Percentiles rank a stretch among this genome's conserved stretches.
Evolutionary conservation across 1,140 invertebrate species (phyloP).

Genomic region (Andrena cerasifolii): DNA sequence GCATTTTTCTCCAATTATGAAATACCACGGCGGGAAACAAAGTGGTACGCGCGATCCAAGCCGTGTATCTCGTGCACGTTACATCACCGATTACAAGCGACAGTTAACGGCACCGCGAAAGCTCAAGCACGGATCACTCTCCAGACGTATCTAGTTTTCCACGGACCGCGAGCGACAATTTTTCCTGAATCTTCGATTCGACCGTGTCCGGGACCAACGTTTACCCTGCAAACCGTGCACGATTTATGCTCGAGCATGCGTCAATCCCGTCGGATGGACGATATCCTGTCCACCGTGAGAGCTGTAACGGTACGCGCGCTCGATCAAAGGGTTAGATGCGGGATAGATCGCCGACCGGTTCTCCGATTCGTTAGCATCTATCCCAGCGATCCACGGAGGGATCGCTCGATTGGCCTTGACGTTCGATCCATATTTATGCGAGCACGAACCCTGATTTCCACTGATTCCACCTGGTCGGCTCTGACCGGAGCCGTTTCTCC

Average conservation of each 20-base stretch:
- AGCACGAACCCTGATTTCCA: conserved; percentile 23
- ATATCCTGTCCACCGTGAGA: conserved; percentile 46
- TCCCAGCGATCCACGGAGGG: conserved; percentile 25
- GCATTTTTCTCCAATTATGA: conserved; percentile 54
- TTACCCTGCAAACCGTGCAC: conserved; percentile 12
- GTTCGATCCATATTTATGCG: conserved; percentile 37
- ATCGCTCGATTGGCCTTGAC: conserved; percentile 23
- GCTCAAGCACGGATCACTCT: neutral
- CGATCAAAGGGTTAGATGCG: conserved; percentile 52
- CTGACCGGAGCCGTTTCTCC: too few species aligned
- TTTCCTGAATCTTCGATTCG: neutral
- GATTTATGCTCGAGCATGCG: conserved; percentile 39
- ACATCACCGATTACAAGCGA: conserved; percentile 44
- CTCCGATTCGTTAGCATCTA: conserved; percentile 52
- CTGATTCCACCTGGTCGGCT: too few species aligned
- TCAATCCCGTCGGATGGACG: conserved; percentile 59
- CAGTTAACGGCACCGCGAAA: conserved; percentile 42
- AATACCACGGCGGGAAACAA: conserved; percentile 41
- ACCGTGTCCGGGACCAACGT: conserved; percentile 15
- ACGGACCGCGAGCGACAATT: neutral
- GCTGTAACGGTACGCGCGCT: conserved; percentile 51
- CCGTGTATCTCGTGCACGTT: conserved; percentile 25
- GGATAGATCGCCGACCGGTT: conserved; percentile 41
- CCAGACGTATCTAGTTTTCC: conserved; percentile 37
- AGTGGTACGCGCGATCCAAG: conserved; percentile 5